Conservation (phyloP, 2,888 invertebrate genomes). For the Megamerina dolium region DNA sequence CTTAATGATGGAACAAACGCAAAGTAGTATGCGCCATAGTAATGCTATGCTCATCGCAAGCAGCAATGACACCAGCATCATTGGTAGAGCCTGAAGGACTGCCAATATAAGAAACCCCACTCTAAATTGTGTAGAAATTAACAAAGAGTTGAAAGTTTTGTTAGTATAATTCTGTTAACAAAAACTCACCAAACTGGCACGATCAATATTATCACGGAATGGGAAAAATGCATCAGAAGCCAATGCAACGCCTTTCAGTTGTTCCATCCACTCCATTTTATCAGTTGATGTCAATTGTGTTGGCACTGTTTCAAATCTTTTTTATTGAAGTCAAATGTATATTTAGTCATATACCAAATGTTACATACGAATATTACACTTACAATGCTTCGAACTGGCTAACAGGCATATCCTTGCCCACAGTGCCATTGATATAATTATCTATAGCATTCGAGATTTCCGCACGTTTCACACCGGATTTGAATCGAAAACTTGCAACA, state of each 20-base stretch:
- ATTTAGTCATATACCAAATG: background rate
- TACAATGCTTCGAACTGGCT: slow-evolving; percentile 69
- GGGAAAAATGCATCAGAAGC: slow-evolving; percentile 99
- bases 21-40: slow-evolving; percentile 82
- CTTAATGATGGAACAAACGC: slow-evolving; percentile 90
- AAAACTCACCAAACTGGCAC: slow-evolving; percentile 71
- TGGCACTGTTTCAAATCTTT: slow-evolving; percentile 56
- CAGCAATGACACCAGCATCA: slow-evolving; percentile 80
- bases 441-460: slow-evolving; percentile 94
- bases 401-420: slow-evolving; percentile 79
- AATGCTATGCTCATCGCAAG: slow-evolving; percentile 88
- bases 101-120: slow-evolving; percentile 88
- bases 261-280: slow-evolving; percentile 61
- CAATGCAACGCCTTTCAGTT: slow-evolving; percentile 72
- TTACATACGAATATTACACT: slow-evolving; percentile 44
- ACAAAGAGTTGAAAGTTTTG: background rate
- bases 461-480: slow-evolving; percentile 78
- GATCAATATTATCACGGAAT: slow-evolving; percentile 93
- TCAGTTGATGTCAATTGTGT: slow-evolving; percentile 63
- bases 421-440: slow-evolving; percentile 86
- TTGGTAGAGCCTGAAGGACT: slow-evolving; percentile 94
- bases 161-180: background rate
- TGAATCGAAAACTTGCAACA: slow-evolving; percentile 77
- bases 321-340: background rate
- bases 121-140: slow-evolving; percentile 55